Evolutionary conservation across 2,888 invertebrate genomes (phyloP).

Genomic region (Lasioglossum pauxillum): DNA sequence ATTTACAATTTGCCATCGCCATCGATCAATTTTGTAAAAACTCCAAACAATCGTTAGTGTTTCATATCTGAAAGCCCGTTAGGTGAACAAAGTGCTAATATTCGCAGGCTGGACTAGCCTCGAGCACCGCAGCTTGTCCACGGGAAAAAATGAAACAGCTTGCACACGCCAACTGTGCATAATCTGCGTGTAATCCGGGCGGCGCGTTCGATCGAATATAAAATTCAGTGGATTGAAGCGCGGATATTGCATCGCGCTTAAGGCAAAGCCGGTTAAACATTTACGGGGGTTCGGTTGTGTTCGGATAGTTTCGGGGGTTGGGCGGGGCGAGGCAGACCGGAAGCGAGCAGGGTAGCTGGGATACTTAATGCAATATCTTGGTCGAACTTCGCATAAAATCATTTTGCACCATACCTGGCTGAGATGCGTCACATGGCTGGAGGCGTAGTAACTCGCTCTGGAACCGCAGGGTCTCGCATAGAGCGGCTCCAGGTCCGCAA

Average conservation of each 20-base stretch:
- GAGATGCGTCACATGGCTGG: conserved; percentile 91
- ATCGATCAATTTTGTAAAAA: neutral
- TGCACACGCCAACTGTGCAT: neutral
- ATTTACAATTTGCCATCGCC: neutral
- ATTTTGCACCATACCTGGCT: conserved; percentile 86
- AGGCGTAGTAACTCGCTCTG: conserved; percentile 91
- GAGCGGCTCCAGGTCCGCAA: conserved; percentile 90
- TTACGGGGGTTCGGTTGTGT: neutral
- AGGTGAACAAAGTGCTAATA: neutral
- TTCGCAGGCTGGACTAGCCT: neutral
- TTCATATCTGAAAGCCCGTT: neutral
- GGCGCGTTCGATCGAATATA: conserved; percentile 7
- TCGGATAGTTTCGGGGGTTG: neutral
- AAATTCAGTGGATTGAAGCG: conserved; percentile 25
- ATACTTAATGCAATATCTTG: conserved; percentile 40
- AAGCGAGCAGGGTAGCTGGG: neutral
- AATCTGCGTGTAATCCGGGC: conserved; percentile 12
- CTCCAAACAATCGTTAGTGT: neutral
- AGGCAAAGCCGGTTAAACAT: conserved; percentile 18
- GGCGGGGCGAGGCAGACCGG: neutral
- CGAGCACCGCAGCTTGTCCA: neutral
- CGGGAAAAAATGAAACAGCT: neutral
- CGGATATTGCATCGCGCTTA: neutral
- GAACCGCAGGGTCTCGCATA: conserved; percentile 86
- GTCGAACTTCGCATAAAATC: conserved; percentile 33